Percentiles rank a stretch among this genome's conserved stretches.
Conservation (phyloP, 2,888 invertebrate species). For the Troilus luridus region DNA sequence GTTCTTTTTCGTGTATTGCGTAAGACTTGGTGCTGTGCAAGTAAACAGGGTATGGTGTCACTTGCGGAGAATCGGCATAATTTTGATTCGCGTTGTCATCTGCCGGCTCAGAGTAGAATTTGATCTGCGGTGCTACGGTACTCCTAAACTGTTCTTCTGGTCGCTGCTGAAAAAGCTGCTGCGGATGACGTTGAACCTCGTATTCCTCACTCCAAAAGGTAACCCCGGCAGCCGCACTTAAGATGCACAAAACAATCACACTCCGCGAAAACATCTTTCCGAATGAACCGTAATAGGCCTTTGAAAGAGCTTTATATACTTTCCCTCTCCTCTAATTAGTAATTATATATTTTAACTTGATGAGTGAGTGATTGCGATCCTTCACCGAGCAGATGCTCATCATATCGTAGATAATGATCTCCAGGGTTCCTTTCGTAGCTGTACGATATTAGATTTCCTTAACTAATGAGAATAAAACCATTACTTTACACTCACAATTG, state of each 20-base stretch:
- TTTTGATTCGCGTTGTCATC: background rate
- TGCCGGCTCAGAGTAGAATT: background rate
- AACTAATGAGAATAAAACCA: background rate
- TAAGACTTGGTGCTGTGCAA: background rate
- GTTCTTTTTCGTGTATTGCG: background rate
- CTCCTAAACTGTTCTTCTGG: background rate
- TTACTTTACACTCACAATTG: background rate
- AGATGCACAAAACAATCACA: background rate
- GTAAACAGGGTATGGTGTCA: background rate
- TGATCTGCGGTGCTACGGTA: background rate
- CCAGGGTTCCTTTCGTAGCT: background rate
- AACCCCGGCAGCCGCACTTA: background rate
- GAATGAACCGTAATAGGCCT: background rate
- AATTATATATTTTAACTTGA: slow-evolving; percentile 22
- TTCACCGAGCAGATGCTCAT: slow-evolving; percentile 25
- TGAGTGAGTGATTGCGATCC: background rate
- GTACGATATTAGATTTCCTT: background rate
- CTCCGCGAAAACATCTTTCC: slow-evolving; percentile 25
- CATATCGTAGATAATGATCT: slow-evolving; percentile 12
- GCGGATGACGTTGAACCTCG: background rate
- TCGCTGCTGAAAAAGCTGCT: background rate
- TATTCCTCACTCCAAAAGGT: background rate
- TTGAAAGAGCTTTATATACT: background rate
- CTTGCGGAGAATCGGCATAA: background rate
- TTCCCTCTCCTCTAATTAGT: background rate